phyloP scores from a whole-genome alignment of 2,888 invertebrate species.

The Drosophila atripex region DNA sequence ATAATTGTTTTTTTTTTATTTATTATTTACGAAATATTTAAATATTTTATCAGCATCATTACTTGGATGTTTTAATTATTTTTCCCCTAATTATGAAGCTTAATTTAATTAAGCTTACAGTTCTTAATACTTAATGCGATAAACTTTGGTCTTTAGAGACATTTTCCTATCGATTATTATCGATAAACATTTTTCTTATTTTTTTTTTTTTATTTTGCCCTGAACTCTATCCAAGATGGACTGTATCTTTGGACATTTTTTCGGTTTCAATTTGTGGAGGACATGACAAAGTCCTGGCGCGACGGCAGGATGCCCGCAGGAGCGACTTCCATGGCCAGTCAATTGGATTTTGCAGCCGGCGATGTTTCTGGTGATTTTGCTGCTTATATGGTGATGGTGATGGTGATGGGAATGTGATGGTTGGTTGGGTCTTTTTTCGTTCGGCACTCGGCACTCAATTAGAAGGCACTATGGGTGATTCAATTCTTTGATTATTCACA shows the following conservation, averaged over 20 bases:
- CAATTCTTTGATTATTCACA: constrained; percentile 16
- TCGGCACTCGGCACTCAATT: constrained; percentile 32
- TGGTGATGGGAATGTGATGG: constrained; percentile 1
- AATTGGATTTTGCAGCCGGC: constrained; percentile 41
- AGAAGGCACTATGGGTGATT: constrained; percentile 15
- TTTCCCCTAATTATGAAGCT: neutral
- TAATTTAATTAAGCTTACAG: no score
- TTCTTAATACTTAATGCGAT: no score
- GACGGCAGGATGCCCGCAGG: constrained; percentile 18
- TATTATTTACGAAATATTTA: neutral
- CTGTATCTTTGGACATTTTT: neutral
- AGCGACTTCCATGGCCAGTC: constrained; percentile 26
- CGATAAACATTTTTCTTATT: neutral
- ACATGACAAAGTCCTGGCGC: neutral
- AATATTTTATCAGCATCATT: neutral
- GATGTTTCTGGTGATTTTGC: constrained; percentile 28
- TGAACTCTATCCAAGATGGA: neutral
- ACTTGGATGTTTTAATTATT: neutral
- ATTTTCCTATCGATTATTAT: no score
- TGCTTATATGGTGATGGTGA: constrained; percentile 2
- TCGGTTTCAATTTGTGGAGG: constrained; percentile 5
- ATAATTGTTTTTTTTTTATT: no score
- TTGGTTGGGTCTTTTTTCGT: neutral
- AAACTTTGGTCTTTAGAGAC: no score
- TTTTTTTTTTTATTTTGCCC: neutral